Conservation (phyloP, 2,888 invertebrate species). For the Habroteleia sp. region DNA sequence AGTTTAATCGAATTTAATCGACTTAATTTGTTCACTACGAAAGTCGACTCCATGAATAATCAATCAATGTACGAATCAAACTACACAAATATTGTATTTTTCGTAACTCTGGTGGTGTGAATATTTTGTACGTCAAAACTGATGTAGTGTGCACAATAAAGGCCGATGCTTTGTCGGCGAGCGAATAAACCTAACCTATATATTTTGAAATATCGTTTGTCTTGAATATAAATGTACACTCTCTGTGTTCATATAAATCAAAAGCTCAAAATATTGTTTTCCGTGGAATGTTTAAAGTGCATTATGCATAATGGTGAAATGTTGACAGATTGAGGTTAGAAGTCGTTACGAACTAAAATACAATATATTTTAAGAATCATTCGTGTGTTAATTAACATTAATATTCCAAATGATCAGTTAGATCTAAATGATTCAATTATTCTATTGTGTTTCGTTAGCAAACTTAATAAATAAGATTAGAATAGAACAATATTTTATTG, state of each 20-base stretch:
- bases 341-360: background rate
- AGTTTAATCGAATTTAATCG: too few relatives aligned
- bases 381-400: too few relatives aligned
- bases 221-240: slow-evolving; percentile 25
- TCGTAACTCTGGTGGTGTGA: slow-evolving; percentile 6
- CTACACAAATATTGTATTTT: slow-evolving; percentile 13
- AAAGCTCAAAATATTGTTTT: slow-evolving; percentile 32
- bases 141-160: slow-evolving; percentile 25
- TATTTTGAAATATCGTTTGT: slow-evolving; percentile 29
- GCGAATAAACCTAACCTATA: slow-evolving; percentile 34
- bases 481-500: too few relatives aligned
- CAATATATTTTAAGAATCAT: too few relatives aligned
- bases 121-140: slow-evolving; percentile 25
- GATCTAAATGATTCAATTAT: too few relatives aligned
- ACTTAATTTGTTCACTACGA: background rate
- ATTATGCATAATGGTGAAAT: slow-evolving; percentile 24
- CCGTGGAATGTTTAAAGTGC: slow-evolving; percentile 21
- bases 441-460: too few relatives aligned
- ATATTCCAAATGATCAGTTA: too few relatives aligned
- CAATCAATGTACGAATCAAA: background rate
- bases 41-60: background rate
- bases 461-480: too few relatives aligned
- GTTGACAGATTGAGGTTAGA: slow-evolving; percentile 26
- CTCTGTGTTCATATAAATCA: slow-evolving; percentile 29
- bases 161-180: slow-evolving; percentile 15